These are phyloP conservation scores for Conus betulinus DNA, from an alignment of 1,140 invertebrate genomes.

Conservation along the genomic window DNA sequence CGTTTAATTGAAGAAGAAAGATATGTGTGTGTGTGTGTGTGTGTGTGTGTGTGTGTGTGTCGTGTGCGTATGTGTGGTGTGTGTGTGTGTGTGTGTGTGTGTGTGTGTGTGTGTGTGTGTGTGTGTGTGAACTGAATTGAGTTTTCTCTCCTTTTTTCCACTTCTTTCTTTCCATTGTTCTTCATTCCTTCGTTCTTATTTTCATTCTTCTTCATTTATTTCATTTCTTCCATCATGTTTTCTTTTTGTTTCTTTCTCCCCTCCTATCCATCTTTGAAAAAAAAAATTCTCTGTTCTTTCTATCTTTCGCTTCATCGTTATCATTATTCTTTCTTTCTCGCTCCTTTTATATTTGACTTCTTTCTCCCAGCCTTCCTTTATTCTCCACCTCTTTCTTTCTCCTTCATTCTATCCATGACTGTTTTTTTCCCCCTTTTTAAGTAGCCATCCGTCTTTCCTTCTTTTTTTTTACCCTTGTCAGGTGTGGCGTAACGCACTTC, in stretches of 20 bases:
- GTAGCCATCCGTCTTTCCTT: too few species aligned
- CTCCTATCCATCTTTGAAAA: background rate
- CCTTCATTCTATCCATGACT: background rate
- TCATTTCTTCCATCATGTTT: background rate
- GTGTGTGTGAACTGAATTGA: too few species aligned
- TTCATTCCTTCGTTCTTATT: background rate
- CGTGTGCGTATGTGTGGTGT: too few species aligned
- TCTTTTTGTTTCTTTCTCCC: background rate
- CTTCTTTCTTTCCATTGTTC: background rate
- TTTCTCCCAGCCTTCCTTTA: background rate
- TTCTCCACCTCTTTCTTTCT: background rate
- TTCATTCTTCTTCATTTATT: background rate
- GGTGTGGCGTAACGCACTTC: too few species aligned
- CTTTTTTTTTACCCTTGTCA: too few species aligned
- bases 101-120: too few species aligned
- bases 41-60: too few species aligned
- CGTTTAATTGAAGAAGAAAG: too few species aligned
- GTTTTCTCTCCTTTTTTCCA: background rate
- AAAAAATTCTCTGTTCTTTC: background rate
- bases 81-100: too few species aligned
- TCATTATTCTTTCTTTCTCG: slow-evolving; percentile 12
- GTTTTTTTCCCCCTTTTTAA: background rate
- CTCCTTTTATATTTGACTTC: background rate
- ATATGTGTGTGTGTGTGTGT: too few species aligned
- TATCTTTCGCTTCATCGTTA: background rate